Evolutionary conservation across 1,140 invertebrate genomes (phyloP).

Genomic region (Vollenhovia emeryi): DNA sequence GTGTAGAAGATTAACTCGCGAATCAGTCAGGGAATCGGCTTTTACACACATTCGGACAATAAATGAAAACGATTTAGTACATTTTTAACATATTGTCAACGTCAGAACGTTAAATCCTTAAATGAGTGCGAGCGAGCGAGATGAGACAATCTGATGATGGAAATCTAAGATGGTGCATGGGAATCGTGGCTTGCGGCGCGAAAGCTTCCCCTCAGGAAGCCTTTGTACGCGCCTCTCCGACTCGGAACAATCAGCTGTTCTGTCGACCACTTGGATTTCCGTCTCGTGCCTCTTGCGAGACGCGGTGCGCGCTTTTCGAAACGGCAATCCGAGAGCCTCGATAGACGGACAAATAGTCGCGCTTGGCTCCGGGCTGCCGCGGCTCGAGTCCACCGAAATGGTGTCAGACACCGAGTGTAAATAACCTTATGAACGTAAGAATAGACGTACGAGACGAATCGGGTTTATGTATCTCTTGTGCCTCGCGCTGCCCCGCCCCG

Average conservation of each 20-base stretch:
- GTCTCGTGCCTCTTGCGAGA: not conserved
- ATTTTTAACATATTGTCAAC: no score
- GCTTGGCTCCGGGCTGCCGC: slow-evolving; percentile 54
- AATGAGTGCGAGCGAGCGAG: not conserved
- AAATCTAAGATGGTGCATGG: not conserved
- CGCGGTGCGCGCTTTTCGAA: not conserved
- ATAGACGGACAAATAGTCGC: slow-evolving; percentile 58
- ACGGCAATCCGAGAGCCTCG: not conserved
- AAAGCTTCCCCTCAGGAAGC: not conserved
- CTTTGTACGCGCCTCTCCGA: not conserved
- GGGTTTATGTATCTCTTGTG: slow-evolving; percentile 61
- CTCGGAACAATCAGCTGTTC: not conserved
- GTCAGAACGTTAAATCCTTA: no score
- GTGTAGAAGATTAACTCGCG: no score
- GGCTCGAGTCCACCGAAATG: slow-evolving; percentile 67
- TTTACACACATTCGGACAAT: no score
- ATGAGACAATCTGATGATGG: not conserved
- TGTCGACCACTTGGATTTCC: not conserved
- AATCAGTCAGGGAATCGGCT: no score
- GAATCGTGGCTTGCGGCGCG: not conserved
- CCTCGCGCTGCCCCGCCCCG: not conserved
- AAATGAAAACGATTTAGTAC: no score
- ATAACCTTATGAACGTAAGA: slow-evolving; percentile 75
- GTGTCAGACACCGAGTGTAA: slow-evolving; percentile 73
- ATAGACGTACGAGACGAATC: slow-evolving; percentile 72